Evolutionary conservation across 37 sponge, comb jelly and placozoan genomes (phyloP), one percentile per base, ranked within the genome.

Genomic region (Ephydatia muelleri): DNA sequence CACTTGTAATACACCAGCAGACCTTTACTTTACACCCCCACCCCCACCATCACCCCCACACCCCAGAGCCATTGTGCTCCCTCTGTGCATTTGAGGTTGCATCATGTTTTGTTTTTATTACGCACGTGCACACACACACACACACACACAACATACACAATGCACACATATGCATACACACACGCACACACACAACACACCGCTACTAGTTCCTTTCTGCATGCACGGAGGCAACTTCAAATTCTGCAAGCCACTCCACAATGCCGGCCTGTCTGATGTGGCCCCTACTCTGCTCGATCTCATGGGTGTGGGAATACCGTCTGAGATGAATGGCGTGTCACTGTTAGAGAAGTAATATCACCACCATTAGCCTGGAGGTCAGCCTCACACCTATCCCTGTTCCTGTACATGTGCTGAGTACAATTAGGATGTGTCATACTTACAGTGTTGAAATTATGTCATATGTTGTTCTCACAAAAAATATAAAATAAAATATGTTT

Each of bases 241-340:
- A 71, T 91, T 87, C 64, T 28, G 67, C 21, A 29, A 67, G 70
- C 57, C 38, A 14, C 69, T 57, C 21, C 82, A 88, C 66, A 78
- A 92, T 68, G 82, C 91, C 1, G 90, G 91, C 2, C 88, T 98
- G 67, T 90, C 94, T n/a, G 96, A 98, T 65, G 96, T 98, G 11
- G 98, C 98, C 9, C 98, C 98, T 5, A 95, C 98, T 25, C 71
- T 98, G 0, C 85, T 98, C 33, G 76, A 83, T 25, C 67, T 98
- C 25, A 93, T 98, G 96, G 98, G 96, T 8, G 38, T 95, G 36
- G 86, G 86, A 40, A 75, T 83, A 27, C 98, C 98, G 19, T 57
- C 80, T 0, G 94, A 95, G 64, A 98, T 98, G 94, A 88, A 93
- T 26, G 98, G 98, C 49, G 84, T 86, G 64, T 91, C 95, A 65